These are phyloP conservation scores for Ellobium chinense DNA, from an alignment of 2,888 invertebrate genomes.

Conservation along the genomic window DNA sequence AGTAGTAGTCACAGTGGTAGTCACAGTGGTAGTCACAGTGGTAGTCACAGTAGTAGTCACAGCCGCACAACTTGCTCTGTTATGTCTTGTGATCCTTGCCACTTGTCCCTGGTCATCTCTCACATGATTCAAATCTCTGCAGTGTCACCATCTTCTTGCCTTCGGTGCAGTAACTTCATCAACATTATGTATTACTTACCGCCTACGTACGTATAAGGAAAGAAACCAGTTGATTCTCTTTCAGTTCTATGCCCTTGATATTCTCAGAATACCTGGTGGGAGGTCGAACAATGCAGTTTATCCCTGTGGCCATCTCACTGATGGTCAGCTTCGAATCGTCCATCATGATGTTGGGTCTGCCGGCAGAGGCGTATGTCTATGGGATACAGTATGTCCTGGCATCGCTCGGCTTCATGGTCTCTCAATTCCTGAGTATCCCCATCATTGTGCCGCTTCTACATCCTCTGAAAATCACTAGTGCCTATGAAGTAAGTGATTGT, in stretches of 20 bases:
- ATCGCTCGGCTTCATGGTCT: conserved; percentile 54
- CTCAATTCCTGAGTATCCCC: conserved; percentile 56
- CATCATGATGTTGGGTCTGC: conserved; percentile 67
- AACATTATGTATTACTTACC: too few species aligned
- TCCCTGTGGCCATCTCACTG: conserved; percentile 65
- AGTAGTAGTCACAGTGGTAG: too few species aligned
- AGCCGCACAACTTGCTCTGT: too few species aligned
- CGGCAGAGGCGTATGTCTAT: conserved; percentile 66
- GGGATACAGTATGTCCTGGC: conserved; percentile 58
- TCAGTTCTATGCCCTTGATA: too few species aligned
- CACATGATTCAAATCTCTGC: too few species aligned
- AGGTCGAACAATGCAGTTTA: conserved; percentile 59
- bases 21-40: too few species aligned
- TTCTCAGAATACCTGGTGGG: conserved; percentile 59
- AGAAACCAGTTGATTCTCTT: too few species aligned
- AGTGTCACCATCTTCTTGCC: too few species aligned
- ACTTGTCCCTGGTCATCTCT: not conserved
- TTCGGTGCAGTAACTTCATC: too few species aligned
- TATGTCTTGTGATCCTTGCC: not conserved
- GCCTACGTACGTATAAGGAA: too few species aligned
- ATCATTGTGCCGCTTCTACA: conserved; percentile 61
- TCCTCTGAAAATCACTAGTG: conserved; percentile 63
- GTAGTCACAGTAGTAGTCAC: too few species aligned
- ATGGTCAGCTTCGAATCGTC: conserved; percentile 70
- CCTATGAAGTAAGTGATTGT: conserved; percentile 64